phyloP scores from a whole-genome alignment of 1,140 invertebrate genomes.

The Nilaparvata lugens region DNA sequence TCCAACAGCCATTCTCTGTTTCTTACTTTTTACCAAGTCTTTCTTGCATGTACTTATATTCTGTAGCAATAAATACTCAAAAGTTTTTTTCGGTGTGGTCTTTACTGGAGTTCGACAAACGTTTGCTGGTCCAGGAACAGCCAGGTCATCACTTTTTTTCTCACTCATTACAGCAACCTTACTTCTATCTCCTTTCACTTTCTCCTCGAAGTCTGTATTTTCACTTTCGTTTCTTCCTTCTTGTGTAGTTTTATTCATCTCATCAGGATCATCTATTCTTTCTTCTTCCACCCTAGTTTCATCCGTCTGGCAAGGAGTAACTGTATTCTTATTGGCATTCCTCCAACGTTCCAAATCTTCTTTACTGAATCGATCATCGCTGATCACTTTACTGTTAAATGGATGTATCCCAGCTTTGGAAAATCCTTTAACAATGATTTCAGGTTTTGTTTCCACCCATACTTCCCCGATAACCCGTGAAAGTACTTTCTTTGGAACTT shows the following conservation, averaged over 20 bases:
- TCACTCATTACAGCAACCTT: no score
- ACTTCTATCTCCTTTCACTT: no score
- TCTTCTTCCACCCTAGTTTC: not conserved
- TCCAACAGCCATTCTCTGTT: no score
- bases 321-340: no score
- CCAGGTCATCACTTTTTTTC: no score
- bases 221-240: not conserved
- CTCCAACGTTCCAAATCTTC: not conserved
- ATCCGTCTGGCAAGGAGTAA: no score
- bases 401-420: not conserved
- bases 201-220: not conserved
- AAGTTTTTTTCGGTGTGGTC: no score
- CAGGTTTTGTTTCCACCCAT: not conserved
- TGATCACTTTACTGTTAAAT: not conserved
- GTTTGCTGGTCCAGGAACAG: no score
- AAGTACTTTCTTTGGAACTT: not conserved
- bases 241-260: not conserved
- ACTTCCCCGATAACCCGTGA: not conserved
- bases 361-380: not conserved
- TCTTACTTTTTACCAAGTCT: no score
- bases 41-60: no score
- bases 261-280: not conserved
- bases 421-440: not conserved
- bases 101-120: no score
- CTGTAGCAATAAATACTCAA: no score